phyloP scores from a whole-genome alignment of 2,113 vertebrate species.

The Pseudonaja textilis region DNA sequence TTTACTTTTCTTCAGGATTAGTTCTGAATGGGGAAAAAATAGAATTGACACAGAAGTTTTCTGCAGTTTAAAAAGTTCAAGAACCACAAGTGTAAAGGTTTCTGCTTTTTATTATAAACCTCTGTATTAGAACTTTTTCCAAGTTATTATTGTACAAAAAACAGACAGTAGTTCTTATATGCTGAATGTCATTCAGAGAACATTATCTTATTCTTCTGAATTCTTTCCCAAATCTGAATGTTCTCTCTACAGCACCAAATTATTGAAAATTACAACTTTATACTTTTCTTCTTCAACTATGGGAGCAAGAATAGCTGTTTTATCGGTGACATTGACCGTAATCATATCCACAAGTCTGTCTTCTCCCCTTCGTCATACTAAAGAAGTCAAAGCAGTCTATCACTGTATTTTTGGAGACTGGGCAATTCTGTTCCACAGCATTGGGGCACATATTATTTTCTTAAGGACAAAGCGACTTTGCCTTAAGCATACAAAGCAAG shows the following conservation, averaged over 20 bases:
- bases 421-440: neutral
- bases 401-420: neutral
- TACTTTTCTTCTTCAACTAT: neutral
- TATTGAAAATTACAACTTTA: neutral
- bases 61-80: neutral
- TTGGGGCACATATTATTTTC: neutral
- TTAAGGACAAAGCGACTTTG: neutral
- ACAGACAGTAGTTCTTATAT: neutral
- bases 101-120: neutral
- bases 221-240: neutral
- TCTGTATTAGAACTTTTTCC: neutral
- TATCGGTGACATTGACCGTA: neutral
- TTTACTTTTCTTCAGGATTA: neutral
- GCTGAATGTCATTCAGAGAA: neutral
- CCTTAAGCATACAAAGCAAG: neutral
- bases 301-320: neutral
- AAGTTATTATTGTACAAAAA: neutral
- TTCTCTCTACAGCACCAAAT: neutral
- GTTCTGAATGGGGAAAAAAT: neutral
- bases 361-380: neutral
- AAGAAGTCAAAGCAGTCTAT: neutral
- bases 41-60: neutral
- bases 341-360: neutral
- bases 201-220: neutral
- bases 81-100: neutral